Evolutionary conservation across 1,140 invertebrate species (phyloP).

Genomic region (Drosophila nebulosa): DNA sequence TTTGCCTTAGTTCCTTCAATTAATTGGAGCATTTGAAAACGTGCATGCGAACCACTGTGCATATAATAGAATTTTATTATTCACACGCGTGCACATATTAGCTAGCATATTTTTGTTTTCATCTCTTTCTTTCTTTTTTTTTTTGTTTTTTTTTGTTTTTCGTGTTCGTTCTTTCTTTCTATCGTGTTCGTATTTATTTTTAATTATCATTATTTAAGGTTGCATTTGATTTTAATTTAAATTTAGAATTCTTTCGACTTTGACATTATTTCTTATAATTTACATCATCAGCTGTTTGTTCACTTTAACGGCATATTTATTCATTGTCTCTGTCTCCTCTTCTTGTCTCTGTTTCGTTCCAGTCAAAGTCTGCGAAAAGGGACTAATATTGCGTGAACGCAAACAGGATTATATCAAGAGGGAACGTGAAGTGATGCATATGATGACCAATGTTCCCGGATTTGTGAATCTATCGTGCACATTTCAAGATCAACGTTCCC

Average conservation of each 20-base stretch:
- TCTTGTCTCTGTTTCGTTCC: constrained; percentile 80
- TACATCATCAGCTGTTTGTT: not conserved
- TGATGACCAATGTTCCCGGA: constrained; percentile 84
- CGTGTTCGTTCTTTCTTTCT: no score
- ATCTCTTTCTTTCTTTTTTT: constrained; percentile 26
- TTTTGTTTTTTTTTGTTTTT: constrained; percentile 10
- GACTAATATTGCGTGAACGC: constrained; percentile 94
- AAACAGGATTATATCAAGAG: constrained; percentile 96
- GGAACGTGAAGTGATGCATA: constrained; percentile 80
- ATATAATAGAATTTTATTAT: constrained; percentile 32
- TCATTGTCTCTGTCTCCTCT: not conserved
- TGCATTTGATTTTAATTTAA: constrained; percentile 4
- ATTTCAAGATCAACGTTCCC: constrained; percentile 95
- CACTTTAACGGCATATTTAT: not conserved
- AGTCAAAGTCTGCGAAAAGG: constrained; percentile 98
- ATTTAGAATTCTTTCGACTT: not conserved
- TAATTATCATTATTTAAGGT: constrained; percentile 49
- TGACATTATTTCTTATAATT: not conserved
- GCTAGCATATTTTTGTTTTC: constrained; percentile 9
- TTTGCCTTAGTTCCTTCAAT: not conserved
- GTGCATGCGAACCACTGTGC: not conserved
- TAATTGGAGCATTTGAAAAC: not conserved
- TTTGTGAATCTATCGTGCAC: constrained; percentile 97
- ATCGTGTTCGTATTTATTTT: constrained; percentile 1
- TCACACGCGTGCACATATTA: constrained; percentile 32